A percentile compares a stretch with the other conserved stretches of the same genome.
These are phyloP conservation scores for Mythimna pallens DNA, from an alignment of 2,888 invertebrate species.

Conservation along the genomic window DNA sequence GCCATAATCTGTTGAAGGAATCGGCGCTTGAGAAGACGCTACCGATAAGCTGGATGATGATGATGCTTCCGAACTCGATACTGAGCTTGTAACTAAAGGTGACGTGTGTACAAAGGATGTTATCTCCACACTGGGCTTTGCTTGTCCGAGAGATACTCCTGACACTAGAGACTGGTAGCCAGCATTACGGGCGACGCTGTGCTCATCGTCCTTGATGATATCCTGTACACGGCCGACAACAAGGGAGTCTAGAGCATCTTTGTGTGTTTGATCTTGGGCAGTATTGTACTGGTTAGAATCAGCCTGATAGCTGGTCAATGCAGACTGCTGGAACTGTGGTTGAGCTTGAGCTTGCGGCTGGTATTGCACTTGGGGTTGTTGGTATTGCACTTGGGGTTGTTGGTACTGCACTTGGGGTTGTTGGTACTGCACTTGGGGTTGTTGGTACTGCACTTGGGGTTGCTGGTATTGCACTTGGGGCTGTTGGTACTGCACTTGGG, in stretches of 20 bases:
- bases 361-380: slow-evolving; percentile 29
- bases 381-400: slow-evolving; percentile 60
- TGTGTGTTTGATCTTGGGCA: slow-evolving; percentile 71
- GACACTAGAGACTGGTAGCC: slow-evolving; percentile 85
- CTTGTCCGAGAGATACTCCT: slow-evolving; percentile 83
- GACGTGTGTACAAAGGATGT: slow-evolving; percentile 85
- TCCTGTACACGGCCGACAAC: slow-evolving; percentile 82
- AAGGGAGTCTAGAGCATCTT: slow-evolving; percentile 80
- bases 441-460: slow-evolving; percentile 31
- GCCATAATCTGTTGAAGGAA: slow-evolving; percentile 73
- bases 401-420: slow-evolving; percentile 65
- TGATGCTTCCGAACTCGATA: slow-evolving; percentile 52
- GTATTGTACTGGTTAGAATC: slow-evolving; percentile 81
- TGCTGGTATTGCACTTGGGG: slow-evolving; percentile 25
- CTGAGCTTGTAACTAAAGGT: slow-evolving; percentile 62
- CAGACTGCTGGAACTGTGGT: slow-evolving; percentile 43
- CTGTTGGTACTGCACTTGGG: slow-evolving; percentile 58
- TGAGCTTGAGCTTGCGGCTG: slow-evolving; percentile 29
- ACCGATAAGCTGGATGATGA: slow-evolving; percentile 63
- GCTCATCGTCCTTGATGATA: slow-evolving; percentile 84
- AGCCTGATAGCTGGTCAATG: slow-evolving; percentile 82
- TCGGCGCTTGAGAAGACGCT: slow-evolving; percentile 59
- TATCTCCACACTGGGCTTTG: slow-evolving; percentile 85
- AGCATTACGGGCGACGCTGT: slow-evolving; percentile 80
- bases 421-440: slow-evolving; percentile 37